Evolutionary conservation across 64 coral and sea anemone species (phyloP).

Genomic region (Montipora foliosa): DNA sequence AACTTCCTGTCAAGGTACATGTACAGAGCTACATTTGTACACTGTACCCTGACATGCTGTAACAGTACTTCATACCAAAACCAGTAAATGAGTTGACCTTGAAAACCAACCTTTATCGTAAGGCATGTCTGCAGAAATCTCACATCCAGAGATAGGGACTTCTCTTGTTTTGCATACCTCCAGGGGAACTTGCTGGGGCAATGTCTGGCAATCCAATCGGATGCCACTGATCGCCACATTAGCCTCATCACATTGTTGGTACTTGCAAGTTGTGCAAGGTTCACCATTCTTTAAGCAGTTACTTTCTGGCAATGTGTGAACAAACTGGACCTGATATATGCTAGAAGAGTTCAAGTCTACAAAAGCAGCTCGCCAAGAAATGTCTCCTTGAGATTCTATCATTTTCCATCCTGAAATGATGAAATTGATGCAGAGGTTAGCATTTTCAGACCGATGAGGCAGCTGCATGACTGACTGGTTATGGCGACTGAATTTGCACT

Average conservation of each 20-base stretch:
- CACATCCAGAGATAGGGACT: slow-evolving; percentile 55
- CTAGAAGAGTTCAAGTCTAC: slow-evolving; percentile 45
- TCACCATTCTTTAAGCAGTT: background rate
- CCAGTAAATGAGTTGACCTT: too few species aligned
- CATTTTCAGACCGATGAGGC: too few species aligned
- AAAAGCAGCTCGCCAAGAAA: slow-evolving; percentile 73
- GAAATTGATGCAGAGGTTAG: background rate
- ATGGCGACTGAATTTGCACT: too few species aligned
- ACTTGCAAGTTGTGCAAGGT: slow-evolving; percentile 34
- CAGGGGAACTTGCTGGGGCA: background rate
- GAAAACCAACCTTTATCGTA: slow-evolving; percentile 10
- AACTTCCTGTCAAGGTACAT: too few species aligned
- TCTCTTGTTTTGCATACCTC: slow-evolving; percentile 52
- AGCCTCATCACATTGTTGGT: background rate
- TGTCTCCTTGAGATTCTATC: slow-evolving; percentile 52
- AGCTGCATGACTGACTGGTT: too few species aligned
- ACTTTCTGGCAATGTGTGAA: slow-evolving; percentile 58
- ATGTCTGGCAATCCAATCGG: slow-evolving; percentile 47
- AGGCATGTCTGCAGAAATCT: slow-evolving; percentile 42
- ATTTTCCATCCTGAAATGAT: slow-evolving; percentile 68
- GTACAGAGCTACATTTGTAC: too few species aligned
- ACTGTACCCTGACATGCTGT: too few species aligned
- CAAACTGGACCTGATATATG: slow-evolving; percentile 65
- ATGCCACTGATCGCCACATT: slow-evolving; percentile 79
- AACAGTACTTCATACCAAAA: too few species aligned